Evolutionary conservation across 2,888 invertebrate genomes (phyloP), one percentile per base, ranked within the genome.

Genomic region (Sisyra nigra): DNA sequence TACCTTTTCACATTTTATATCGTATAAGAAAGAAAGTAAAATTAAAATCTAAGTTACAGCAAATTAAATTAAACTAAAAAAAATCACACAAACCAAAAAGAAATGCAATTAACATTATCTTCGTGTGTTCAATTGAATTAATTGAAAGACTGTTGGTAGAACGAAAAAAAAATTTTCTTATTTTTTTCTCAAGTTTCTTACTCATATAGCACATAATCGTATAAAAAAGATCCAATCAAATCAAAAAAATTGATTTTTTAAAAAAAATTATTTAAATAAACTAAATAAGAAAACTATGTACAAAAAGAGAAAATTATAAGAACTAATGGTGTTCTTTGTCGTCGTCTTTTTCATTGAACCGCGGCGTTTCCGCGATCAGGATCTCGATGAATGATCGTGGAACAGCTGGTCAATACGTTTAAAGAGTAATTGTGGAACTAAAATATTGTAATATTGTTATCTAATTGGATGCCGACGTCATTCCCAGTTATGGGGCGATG

Each of bases 401-500:
- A n/a, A n/a, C n/a, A n/a, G n/a, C n/a, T n/a, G n/a, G n/a, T n/a
- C n/a, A n/a, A n/a, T 39, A 18, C 19, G n/a, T 34, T 13, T 34
- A 34, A 13, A 34, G 34, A 34, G 34, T n/a, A 34, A 34, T 8
- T 24, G 24, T 24, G 5, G 24, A 24, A 24, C 24, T 24, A 24
- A 15, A 34, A n/a, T 34, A 34, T 34, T 34, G 48, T 49, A 49
- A 51, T 50, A 52, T 47, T 53, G 57, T 60, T 61, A 61, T 56
- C 60, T 60, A 53, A 53, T 55, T 45, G 49, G 51, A 42, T 53
- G 51, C 59, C 58, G 71, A 62, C 72, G 78, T 85, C 81, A 89
- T 75, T 92, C 88, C 97, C 96, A 97, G 62, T 92, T 88, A 67
- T 94, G 93, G 53, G 96, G 96, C 57, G 94, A 94, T 34, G 96